phyloP scores from a whole-genome alignment of 1,140 invertebrate species.

The Cephus cinctus region DNA sequence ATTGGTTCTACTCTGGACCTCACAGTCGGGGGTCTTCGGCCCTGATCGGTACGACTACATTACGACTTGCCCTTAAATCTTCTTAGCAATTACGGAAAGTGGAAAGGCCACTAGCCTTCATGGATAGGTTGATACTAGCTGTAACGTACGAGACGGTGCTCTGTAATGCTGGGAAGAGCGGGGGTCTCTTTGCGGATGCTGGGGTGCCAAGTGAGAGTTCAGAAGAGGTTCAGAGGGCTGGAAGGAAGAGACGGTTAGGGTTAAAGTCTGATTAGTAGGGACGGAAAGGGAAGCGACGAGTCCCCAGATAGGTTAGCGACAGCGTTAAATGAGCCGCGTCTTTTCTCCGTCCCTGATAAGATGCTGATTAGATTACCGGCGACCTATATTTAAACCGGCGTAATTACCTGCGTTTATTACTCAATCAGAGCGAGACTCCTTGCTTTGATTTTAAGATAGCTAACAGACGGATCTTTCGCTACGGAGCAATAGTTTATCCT shows the following conservation, averaged over 20 bases:
- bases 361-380: conserved; percentile 15
- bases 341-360: conserved; percentile 7
- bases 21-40: conserved; percentile 17
- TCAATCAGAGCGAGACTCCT: too few relatives aligned
- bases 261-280: conserved; percentile 17
- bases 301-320: not conserved
- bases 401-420: conserved; percentile 11
- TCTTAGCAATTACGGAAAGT: conserved; percentile 41
- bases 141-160: too few relatives aligned
- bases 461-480: too few relatives aligned
- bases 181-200: too few relatives aligned
- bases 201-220: too few relatives aligned
- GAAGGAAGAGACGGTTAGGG: conserved; percentile 13
- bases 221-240: too few relatives aligned
- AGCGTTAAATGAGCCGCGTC: not conserved
- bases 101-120: conserved; percentile 20
- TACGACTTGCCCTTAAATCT: conserved; percentile 37
- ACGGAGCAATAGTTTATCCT: too few relatives aligned
- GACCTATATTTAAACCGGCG: conserved; percentile 12
- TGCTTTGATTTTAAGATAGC: too few relatives aligned
- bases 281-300: not conserved
- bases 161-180: too few relatives aligned
- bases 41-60: conserved; percentile 10
- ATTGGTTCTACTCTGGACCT: conserved; percentile 7
- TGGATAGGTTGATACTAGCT: too few relatives aligned